These are phyloP conservation scores for Noctua pronuba DNA, from an alignment of 2,888 invertebrate genomes.

Conservation along the genomic window DNA sequence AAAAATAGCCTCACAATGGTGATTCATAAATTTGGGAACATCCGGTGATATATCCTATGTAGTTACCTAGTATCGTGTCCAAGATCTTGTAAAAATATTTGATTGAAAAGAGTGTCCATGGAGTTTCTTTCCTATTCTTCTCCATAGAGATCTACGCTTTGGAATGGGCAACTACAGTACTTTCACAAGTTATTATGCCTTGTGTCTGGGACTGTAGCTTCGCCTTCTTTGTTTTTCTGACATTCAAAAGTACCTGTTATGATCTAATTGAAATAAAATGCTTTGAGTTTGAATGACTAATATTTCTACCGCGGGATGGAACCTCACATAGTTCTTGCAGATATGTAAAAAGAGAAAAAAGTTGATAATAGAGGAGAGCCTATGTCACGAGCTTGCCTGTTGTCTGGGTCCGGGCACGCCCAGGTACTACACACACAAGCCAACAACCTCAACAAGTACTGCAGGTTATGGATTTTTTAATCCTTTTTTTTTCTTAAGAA, in stretches of 20 bases:
- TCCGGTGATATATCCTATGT: neutral
- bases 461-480: neutral
- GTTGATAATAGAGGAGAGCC: neutral
- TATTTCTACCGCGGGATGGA: neutral
- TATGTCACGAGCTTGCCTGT: neutral
- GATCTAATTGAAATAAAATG: no score
- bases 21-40: neutral
- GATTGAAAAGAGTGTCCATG: no score
- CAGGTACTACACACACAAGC: neutral
- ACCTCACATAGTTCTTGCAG: neutral
- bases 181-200: no score
- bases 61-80: neutral
- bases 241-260: no score
- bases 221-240: no score
- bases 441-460: neutral
- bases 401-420: neutral
- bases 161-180: no score
- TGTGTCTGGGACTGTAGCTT: no score
- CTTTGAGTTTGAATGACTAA: no score
- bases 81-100: no score
- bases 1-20: conserved; percentile 22
- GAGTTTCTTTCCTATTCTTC: no score
- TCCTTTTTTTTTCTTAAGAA: neutral
- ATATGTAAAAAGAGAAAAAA: neutral
- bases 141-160: no score